phyloP scores from a whole-genome alignment of 1,140 invertebrate species.

The Calephelis virginiensis region DNA sequence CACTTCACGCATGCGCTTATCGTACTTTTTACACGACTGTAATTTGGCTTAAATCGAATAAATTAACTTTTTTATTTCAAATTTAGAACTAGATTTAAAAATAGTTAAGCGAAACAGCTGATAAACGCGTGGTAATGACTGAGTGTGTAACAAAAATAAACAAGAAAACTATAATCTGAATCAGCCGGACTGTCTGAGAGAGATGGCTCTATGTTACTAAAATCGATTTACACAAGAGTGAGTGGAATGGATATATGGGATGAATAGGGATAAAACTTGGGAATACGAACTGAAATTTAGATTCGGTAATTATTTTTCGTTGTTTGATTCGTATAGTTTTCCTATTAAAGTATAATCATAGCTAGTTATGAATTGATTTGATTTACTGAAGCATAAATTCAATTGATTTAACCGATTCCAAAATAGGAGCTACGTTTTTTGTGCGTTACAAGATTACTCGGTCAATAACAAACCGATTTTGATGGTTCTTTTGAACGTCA shows the following conservation, averaged over 20 bases:
- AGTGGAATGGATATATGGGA: not conserved
- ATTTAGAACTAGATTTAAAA: not conserved
- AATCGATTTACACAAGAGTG: not conserved
- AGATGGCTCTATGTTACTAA: not conserved
- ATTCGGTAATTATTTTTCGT: too few species aligned
- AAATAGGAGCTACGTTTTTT: too few species aligned
- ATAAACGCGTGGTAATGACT: slow-evolving; percentile 14
- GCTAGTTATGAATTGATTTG: too few species aligned
- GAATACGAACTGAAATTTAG: too few species aligned
- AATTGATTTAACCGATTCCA: too few species aligned
- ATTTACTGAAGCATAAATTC: too few species aligned
- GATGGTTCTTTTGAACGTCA: too few species aligned
- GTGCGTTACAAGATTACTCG: too few species aligned
- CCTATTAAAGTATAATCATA: too few species aligned
- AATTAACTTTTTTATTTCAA: not conserved
- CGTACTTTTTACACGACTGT: not conserved
- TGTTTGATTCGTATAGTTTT: too few species aligned
- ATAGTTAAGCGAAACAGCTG: slow-evolving; percentile 11
- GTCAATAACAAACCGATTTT: too few species aligned
- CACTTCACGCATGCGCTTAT: slow-evolving; percentile 29
- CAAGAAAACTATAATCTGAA: slow-evolving; percentile 3
- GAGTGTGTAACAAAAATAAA: slow-evolving; percentile 12
- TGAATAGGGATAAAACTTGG: too few species aligned
- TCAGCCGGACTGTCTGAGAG: not conserved
- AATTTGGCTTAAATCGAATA: not conserved